These are phyloP conservation scores for Lophius americanus DNA, from an alignment of 2,797 vertebrate species.

Conservation along the genomic window DNA sequence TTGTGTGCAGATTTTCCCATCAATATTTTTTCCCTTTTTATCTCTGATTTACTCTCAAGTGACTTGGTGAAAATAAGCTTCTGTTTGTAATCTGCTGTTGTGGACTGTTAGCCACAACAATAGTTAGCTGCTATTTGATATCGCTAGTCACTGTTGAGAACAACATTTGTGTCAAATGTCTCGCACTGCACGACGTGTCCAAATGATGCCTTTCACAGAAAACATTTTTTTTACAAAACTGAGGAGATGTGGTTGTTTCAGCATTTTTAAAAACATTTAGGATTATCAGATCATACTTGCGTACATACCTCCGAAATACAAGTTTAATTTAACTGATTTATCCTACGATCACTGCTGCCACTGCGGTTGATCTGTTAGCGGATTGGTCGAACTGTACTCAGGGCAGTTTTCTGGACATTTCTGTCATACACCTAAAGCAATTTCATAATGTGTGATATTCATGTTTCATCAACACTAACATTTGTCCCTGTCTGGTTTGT, in stretches of 20 bases:
- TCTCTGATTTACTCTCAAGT: not conserved
- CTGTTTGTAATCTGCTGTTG: not conserved
- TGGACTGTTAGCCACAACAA: not conserved
- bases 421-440: not conserved
- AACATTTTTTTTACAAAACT: not conserved
- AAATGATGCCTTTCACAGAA: not conserved
- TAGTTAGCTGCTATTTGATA: not conserved
- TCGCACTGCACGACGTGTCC: not conserved
- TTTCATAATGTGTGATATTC: not conserved
- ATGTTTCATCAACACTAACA: constrained; percentile 21
- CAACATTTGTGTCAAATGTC: not conserved
- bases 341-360: not conserved
- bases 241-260: not conserved
- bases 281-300: not conserved
- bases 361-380: not conserved
- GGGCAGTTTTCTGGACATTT: not conserved
- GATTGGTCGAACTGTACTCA: not conserved
- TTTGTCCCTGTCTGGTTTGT: constrained; percentile 33
- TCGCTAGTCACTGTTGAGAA: not conserved
- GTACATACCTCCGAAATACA: not conserved
- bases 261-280: constrained; percentile 13
- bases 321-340: not conserved
- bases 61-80: not conserved
- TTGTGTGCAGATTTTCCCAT: not conserved
- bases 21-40: not conserved